phyloP scores from a whole-genome alignment of 2,888 invertebrate genomes.

The Tipula unca region DNA sequence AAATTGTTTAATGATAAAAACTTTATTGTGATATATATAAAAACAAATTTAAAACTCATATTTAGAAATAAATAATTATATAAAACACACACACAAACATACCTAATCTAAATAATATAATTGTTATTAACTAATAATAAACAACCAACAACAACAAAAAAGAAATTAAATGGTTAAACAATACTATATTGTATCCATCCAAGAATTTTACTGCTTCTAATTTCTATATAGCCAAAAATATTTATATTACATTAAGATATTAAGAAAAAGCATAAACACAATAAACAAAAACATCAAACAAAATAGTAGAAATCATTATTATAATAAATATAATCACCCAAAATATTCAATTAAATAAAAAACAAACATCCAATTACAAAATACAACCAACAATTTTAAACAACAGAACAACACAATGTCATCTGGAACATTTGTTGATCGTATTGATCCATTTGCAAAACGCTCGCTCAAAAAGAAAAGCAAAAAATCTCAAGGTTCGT shows the following conservation, averaged over 20 bases:
- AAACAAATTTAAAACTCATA: not conserved
- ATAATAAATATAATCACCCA: not conserved
- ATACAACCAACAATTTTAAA: not conserved
- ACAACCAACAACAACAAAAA: not conserved
- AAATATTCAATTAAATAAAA: not conserved
- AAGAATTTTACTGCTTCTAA: not conserved
- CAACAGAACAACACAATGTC: conserved; percentile 35
- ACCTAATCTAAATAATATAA: not conserved
- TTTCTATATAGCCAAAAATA: conserved; percentile 16
- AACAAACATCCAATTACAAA: not conserved
- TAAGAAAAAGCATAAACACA: conserved; percentile 2
- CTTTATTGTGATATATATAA: not conserved
- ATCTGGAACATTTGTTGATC: conserved; percentile 93
- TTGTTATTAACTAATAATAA: not conserved
- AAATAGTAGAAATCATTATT: not conserved
- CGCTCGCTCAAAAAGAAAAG: conserved; percentile 96
- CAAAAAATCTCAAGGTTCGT: conserved; percentile 98
- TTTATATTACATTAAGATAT: conserved; percentile 15
- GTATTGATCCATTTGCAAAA: conserved; percentile 99
- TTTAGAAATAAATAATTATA: not conserved
- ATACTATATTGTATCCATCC: conserved; percentile 14
- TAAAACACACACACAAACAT: not conserved
- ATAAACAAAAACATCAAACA: not conserved
- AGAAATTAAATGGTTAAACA: not conserved
- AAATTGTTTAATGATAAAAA: not conserved